Conservation (phyloP, 2,113 vertebrate genomes). For the Pygoscelis antarcticus region DNA sequence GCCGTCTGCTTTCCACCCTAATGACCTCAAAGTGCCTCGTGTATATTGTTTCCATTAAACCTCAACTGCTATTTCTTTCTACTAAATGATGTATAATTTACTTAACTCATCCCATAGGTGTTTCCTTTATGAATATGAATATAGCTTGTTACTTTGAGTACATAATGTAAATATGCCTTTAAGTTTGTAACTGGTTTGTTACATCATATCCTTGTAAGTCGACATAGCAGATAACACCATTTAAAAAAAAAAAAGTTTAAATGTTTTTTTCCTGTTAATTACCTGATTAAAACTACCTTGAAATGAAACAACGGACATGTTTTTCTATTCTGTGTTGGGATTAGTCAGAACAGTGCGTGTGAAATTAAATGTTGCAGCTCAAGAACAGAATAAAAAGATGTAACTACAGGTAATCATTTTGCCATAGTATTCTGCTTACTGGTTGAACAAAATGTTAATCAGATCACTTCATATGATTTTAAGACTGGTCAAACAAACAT, state of each 20-base stretch:
- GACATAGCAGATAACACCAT: constrained; percentile 90
- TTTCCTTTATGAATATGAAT: constrained; percentile 85
- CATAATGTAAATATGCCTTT: constrained; percentile 94
- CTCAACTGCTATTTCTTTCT: constrained; percentile 84
- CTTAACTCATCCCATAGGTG: constrained; percentile 87
- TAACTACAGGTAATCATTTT: neutral
- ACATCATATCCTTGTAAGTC: constrained; percentile 92
- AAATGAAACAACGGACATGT: constrained; percentile 65
- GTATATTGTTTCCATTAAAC: constrained; percentile 88
- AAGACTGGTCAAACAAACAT: neutral
- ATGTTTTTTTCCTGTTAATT: constrained; percentile 73
- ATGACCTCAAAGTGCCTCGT: constrained; percentile 94
- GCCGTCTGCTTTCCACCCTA: constrained; percentile 82
- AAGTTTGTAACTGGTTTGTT: constrained; percentile 94
- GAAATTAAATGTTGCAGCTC: neutral
- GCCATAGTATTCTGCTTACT: neutral
- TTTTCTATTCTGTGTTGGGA: constrained; percentile 61
- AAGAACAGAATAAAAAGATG: neutral
- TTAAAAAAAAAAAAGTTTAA: constrained; percentile 81
- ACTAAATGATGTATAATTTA: constrained; percentile 88
- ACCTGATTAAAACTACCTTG: constrained; percentile 77
- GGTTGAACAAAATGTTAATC: neutral
- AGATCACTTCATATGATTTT: neutral
- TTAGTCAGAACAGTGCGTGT: neutral
- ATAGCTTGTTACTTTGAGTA: constrained; percentile 90